Evolutionary conservation across 1,140 invertebrate species (phyloP).

Genomic region (Monomorium pharaonis): DNA sequence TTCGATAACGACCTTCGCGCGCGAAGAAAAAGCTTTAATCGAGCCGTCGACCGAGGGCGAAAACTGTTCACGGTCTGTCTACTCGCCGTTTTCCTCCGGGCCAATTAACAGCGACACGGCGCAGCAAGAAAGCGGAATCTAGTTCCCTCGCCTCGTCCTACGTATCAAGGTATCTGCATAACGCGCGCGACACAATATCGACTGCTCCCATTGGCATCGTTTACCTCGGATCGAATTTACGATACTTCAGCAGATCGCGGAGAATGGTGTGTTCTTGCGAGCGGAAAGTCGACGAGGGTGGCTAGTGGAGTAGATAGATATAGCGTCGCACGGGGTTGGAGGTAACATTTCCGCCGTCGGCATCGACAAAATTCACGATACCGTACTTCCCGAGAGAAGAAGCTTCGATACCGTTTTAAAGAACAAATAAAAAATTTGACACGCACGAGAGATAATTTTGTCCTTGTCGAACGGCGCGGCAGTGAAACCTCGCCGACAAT

Average conservation of each 20-base stretch:
- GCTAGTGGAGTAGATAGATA: conserved; percentile 60
- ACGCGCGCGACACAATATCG: conserved; percentile 56
- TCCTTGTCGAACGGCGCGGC: background rate
- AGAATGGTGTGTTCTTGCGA: conserved; percentile 58
- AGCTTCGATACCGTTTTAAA: conserved; percentile 26
- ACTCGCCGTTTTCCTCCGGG: conserved; percentile 37
- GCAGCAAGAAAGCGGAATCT: conserved; percentile 58
- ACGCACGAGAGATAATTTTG: background rate
- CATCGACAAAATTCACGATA: conserved; percentile 47
- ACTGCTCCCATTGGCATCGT: conserved; percentile 58
- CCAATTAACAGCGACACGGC: conserved; percentile 53
- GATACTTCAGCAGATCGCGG: conserved; percentile 63
- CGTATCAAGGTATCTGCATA: conserved; percentile 38
- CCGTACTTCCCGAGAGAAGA: conserved; percentile 27
- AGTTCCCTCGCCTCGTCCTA: background rate
- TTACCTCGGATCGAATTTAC: conserved; percentile 63
- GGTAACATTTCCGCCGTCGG: conserved; percentile 50
- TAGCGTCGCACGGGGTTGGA: conserved; percentile 26
- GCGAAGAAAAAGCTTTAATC: conserved; percentile 56
- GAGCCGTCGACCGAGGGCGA: conserved; percentile 1
- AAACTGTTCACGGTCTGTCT: conserved; percentile 43
- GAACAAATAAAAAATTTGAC: conserved; percentile 50
- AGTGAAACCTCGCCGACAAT: background rate
- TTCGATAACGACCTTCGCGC: background rate
- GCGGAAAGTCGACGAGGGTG: conserved; percentile 53